phyloP scores from a whole-genome alignment of 2,113 vertebrate genomes.

The Heloderma charlesbogerti region DNA sequence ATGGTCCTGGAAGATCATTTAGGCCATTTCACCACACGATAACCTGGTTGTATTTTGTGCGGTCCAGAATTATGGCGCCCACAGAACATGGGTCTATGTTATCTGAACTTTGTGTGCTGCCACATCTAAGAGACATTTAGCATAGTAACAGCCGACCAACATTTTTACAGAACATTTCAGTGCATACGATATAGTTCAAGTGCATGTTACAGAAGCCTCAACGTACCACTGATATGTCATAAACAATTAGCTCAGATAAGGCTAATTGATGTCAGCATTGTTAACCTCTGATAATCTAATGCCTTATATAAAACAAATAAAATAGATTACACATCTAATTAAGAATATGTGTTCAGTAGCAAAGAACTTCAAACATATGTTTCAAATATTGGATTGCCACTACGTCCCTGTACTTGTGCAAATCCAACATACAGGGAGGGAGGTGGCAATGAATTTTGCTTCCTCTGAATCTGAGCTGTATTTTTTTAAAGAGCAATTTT shows the following conservation, averaged over 20 bases:
- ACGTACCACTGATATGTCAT: no score
- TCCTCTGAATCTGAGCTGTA: neutral
- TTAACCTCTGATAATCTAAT: constrained; percentile 5
- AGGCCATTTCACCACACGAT: neutral
- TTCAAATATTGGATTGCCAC: neutral
- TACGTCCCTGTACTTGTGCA: neutral
- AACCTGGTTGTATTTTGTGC: neutral
- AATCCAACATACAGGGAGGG: neutral
- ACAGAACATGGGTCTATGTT: neutral
- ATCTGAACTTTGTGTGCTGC: neutral
- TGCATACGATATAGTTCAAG: neutral
- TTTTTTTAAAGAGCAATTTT: neutral
- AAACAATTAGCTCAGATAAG: neutral
- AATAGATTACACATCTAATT: neutral
- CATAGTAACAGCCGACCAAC: neutral
- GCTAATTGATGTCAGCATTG: neutral
- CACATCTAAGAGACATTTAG: neutral
- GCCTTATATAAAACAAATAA: neutral
- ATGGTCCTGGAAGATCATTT: neutral
- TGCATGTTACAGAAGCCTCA: neutral
- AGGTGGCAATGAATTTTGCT: neutral
- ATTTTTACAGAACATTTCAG: neutral
- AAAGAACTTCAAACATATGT: neutral
- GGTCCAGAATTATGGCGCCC: neutral
- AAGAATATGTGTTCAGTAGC: neutral